phyloP scores from a whole-genome alignment of 2,113 vertebrate species.

The Gambusia affinis region DNA sequence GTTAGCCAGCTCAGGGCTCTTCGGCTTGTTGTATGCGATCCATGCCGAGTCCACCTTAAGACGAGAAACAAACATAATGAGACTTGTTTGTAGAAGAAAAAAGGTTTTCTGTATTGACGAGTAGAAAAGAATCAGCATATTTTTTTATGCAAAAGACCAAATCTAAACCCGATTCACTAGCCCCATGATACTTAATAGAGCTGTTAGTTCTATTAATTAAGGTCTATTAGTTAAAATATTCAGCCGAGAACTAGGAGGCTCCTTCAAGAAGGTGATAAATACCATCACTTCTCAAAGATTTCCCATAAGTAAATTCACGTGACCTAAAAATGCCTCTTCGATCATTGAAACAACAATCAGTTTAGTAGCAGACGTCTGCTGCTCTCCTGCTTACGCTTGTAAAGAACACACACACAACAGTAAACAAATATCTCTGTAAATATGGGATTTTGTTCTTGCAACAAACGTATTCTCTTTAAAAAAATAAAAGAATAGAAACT shows the following conservation, averaged over 20 bases:
- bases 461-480: too few relatives aligned
- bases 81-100: not conserved
- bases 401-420: not conserved
- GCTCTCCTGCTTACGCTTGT: not conserved
- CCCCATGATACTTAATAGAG: too few relatives aligned
- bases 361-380: not conserved
- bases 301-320: not conserved
- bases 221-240: too few relatives aligned
- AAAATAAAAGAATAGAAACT: too few relatives aligned
- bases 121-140: not conserved
- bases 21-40: slow-evolving; percentile 98
- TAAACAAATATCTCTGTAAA: too few relatives aligned
- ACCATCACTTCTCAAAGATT: not conserved
- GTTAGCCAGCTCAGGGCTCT: slow-evolving; percentile 92
- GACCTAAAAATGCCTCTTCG: not conserved
- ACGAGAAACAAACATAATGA: not conserved
- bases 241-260: too few relatives aligned
- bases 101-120: not conserved
- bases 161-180: not conserved
- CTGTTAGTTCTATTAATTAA: too few relatives aligned
- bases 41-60: slow-evolving; percentile 91
- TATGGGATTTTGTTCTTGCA: too few relatives aligned
- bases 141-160: not conserved
- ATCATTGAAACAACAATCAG: not conserved
- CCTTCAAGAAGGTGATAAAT: not conserved